A percentile compares a stretch with the other conserved stretches of the same genome.
These are phyloP conservation scores for human DNA, from an alignment of 2,113 vertebrate species.

Conservation along the genomic window GRCh38 chrX:112134501-112135000, in stretches of 20 bases:
- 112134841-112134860: background rate
- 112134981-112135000: background rate
- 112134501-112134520: background rate
- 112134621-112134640: background rate
- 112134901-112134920: background rate
- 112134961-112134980: background rate
- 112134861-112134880: background rate
- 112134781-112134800: background rate
- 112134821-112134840: background rate
- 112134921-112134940: background rate
- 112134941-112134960: background rate
- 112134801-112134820: background rate
- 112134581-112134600: background rate
- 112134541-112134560: background rate
- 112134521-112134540: background rate
- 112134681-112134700: background rate
- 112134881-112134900: background rate
- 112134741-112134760: background rate
- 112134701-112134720: background rate
- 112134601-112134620: background rate
- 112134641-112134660: background rate
- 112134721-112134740: background rate
- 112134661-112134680: background rate
- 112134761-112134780: background rate
- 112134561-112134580: background rate